Base-by-base conservation (phyloP, 1,140 invertebrate genomes). In the Plectrocnemia conspersa region DNA sequence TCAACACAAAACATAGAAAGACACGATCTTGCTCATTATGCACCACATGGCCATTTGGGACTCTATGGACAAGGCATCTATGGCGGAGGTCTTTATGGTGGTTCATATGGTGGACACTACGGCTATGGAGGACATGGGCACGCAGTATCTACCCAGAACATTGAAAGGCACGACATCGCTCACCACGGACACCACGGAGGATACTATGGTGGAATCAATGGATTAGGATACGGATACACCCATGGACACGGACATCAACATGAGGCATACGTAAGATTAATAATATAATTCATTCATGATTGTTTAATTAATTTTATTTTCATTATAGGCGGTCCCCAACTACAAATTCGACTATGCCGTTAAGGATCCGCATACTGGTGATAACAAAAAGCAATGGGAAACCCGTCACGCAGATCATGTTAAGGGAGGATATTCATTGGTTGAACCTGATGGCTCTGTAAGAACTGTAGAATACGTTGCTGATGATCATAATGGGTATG, bases 321-420 rank as follows among this genome's bases (percentile, higher is more conserved):
- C 27, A 18, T 42, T 23, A 9, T 25, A 64, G 49, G 53, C 59
- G 41, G 50, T 64, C 27, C 63, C 62, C 4, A 48, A 58, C 15
- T 84, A 84, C 63, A 75, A 74, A 52, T 83, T 80, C 60, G 80
- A 77, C 53, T 84, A 84, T 66, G 78, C 77, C 19, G 79, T 84
- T 7, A 77, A 81, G 55, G 82, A 84, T 62, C 70, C 74, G 19
- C 75, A 79, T 61, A 83, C 77, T 11, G 80, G 83, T 52, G 79
- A 81, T 54, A 69, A 77, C 3, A 79, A 82, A 64, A 70, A 67
- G 58, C 75, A 77, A 58, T 70, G 76, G 63, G 76, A 78, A 54
- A 64, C 65, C 7, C 63, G 74, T 10, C 69, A 76, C 58, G 76
- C 76, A 27, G 73, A 74, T 61, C 64, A 73, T 22, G 74, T 76